A percentile compares a stretch with the other conserved stretches of the same genome.
Evolutionary conservation across 2,888 invertebrate genomes (phyloP).

Genomic region (Ptilodon capucinus): DNA sequence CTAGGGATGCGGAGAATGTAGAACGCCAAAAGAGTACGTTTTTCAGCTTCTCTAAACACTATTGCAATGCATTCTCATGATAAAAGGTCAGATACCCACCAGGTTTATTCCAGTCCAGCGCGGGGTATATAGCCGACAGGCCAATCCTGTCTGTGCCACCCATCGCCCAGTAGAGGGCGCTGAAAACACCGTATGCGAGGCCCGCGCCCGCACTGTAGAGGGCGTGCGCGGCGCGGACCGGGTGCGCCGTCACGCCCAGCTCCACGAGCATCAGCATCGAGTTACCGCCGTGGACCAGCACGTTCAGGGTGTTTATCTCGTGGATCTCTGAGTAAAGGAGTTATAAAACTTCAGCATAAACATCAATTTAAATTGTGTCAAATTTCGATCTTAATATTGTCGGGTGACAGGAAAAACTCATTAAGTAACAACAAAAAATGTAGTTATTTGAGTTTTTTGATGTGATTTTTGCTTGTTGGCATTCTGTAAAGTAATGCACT

Average conservation of each 20-base stretch:
- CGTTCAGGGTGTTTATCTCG: conserved; percentile 85
- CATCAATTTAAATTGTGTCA: not conserved
- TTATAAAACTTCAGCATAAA: not conserved
- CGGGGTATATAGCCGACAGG: conserved; percentile 86
- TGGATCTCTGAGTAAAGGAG: conserved; percentile 75
- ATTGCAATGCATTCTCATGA: too few relatives aligned
- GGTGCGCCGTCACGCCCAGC: conserved; percentile 87
- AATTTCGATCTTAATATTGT: too few relatives aligned
- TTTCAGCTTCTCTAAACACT: too few relatives aligned
- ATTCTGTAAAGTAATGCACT: too few relatives aligned
- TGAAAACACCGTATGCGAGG: conserved; percentile 75
- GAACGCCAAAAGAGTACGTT: too few relatives aligned
- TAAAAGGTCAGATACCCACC: conserved; percentile 44
- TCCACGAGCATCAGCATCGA: conserved; percentile 88
- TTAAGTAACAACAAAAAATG: too few relatives aligned
- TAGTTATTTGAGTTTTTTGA: too few relatives aligned
- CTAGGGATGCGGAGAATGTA: too few relatives aligned
- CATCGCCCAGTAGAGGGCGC: conserved; percentile 73
- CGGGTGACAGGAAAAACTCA: too few relatives aligned
- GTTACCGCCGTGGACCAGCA: conserved; percentile 89
- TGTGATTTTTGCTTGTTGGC: too few relatives aligned
- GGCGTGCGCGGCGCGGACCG: conserved; percentile 85
- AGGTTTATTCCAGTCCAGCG: conserved; percentile 89
- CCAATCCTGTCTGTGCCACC: conserved; percentile 80
- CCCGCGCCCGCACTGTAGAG: conserved; percentile 85